Evolutionary conservation across 2,797 vertebrate species (phyloP), one percentile per base, ranked within the genome.

Genomic region (Lagodon rhomboides): DNA sequence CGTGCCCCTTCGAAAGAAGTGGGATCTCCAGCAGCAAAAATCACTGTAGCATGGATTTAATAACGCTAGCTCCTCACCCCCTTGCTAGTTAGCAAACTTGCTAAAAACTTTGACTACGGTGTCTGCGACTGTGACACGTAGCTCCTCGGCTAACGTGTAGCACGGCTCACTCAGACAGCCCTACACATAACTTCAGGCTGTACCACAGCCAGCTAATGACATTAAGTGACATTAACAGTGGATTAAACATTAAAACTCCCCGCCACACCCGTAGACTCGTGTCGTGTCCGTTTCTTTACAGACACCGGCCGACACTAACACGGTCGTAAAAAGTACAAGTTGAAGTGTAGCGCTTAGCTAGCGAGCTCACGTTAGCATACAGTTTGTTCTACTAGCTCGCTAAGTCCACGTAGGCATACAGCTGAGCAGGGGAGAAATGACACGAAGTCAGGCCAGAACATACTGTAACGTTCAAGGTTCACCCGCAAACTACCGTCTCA

Each of bases 331-430:
- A 91, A 87, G 75, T 87, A 77, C 44, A 71, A 87, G 69, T 85
- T 73, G 65, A 79, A 71, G 12, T 59, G 76, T 60, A 89, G 87
- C 80, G 56, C 10, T 38, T 73, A 79, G 91, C 90, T 83, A 80
- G 81, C 77, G 25, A 62, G 88, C 89, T 91, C 92, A 47, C 0
- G 84, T 66, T 92, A 94, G 93, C 93, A 70, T 75, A 20, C 89
- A 82, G 79, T 84, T 68, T 67, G 85, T 73, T 82, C 73, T 55
- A 53, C 44, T 87, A 88, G 91, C 90, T 76, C 80, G 92, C 91
- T 87, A 95, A 95, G 96, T 96, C 95, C 95, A 96, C 95, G 95
- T 96, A 96, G 93, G 95, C 95, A 96, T 84, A 91, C 92, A 93
- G 92, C 94, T 92, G 92, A 94, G 88, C 89, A 81, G 84, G 73